Evolutionary conservation across 2,797 vertebrate genomes (phyloP).

Genomic region (Atherinosoma microstoma): DNA sequence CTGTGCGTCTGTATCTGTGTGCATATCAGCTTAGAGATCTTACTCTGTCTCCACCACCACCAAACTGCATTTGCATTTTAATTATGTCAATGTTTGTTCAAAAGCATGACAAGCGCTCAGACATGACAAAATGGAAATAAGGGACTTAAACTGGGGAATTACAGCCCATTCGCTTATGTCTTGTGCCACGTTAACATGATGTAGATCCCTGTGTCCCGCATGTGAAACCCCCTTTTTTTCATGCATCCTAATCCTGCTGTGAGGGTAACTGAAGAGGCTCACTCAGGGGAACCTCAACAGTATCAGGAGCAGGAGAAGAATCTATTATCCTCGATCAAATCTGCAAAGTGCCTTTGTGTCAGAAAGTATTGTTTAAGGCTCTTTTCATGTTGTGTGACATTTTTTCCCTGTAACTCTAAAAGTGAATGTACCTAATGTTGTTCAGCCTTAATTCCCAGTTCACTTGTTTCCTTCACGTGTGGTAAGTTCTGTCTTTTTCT

Average conservation of each 20-base stretch:
- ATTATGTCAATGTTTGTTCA: constrained; percentile 88
- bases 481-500: background rate
- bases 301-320: constrained; percentile 49
- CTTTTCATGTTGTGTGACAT: background rate
- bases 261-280: constrained; percentile 46
- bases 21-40: constrained; percentile 79
- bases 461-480: background rate
- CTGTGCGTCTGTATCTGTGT: constrained; percentile 65
- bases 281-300: constrained; percentile 44
- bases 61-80: constrained; percentile 87
- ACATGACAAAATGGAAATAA: constrained; percentile 85
- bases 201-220: constrained; percentile 67
- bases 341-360: constrained; percentile 35
- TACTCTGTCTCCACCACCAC: constrained; percentile 72
- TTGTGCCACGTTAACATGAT: constrained; percentile 63
- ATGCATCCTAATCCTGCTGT: constrained; percentile 66
- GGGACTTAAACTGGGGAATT: constrained; percentile 82
- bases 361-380: constrained; percentile 38
- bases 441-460: background rate
- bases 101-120: constrained; percentile 84
- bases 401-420: background rate
- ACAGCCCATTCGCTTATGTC: constrained; percentile 72
- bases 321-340: constrained; percentile 50
- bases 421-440: background rate
- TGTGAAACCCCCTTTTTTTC: constrained; percentile 67